These are phyloP conservation scores for Oceanodroma tethys DNA, from an alignment of 2,113 vertebrate genomes.

Conservation along the genomic window DNA sequence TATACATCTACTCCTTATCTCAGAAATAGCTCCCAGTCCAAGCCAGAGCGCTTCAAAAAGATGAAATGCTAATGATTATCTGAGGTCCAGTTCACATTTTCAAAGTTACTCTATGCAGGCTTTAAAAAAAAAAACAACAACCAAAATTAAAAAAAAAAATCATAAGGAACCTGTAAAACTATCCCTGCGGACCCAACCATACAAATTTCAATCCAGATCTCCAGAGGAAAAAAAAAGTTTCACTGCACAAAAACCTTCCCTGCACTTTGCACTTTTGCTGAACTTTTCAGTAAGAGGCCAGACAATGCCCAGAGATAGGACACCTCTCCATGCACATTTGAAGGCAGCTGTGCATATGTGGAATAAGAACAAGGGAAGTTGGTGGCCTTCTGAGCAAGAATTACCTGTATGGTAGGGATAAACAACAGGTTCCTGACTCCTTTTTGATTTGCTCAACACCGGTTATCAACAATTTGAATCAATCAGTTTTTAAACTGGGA, in stretches of 20 bases:
- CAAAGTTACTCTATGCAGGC: not conserved
- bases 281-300: not conserved
- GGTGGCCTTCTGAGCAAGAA: not conserved
- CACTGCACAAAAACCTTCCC: not conserved
- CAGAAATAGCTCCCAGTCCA: not conserved
- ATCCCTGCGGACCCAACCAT: not conserved
- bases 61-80: not conserved
- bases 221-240: not conserved
- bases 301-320: not conserved
- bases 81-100: not conserved
- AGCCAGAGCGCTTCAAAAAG: not conserved
- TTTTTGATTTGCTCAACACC: not conserved
- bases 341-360: not conserved
- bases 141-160: not conserved
- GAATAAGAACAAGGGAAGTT: not conserved
- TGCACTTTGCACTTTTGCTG: not conserved
- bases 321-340: not conserved
- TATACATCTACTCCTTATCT: not conserved
- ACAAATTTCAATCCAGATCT: not conserved
- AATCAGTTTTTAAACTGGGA: not conserved
- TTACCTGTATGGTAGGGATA: not conserved
- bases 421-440: not conserved
- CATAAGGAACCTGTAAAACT: not conserved
- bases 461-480: not conserved
- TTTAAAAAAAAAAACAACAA: not conserved